Evolutionary conservation across 2,888 invertebrate species (phyloP), one percentile per base, ranked within the genome.

Genomic region (Dynastes grantii): DNA sequence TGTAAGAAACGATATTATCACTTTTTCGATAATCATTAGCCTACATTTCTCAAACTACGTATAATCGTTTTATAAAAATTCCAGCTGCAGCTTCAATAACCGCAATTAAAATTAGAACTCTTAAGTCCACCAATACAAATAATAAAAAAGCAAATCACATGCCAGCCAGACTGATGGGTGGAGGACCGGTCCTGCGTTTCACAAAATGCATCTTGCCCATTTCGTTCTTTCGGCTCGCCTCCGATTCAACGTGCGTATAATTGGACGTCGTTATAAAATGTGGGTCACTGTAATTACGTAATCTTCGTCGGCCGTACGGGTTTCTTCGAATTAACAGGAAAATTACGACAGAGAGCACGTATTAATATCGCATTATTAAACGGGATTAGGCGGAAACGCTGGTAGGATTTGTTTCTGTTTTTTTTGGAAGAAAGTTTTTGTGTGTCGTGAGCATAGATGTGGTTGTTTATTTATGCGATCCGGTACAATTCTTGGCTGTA

Each of bases 251-350:
- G 55, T 32, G 55, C 45, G 32, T 37, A 45, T 71, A 71, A 71
- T 55, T 71, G 71, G 22, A 71, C 55, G 71, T 55, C 71, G 58
- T 53, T 58, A 55, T 32, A 16, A 32, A 71, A 71, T 71, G 71
- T 71, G 53, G 71, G 71, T 71, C 71, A 55, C 9, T 29, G 71
- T 49, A 55, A 71, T 71, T 71, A 71, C 71, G 71, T 55, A 71
- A 55, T 71, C 40, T 53, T 65, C 40, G 8, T n/a, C 55, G 55
- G 16, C 55, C 11, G n/a, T 65, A 65, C 65, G 65, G 65, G 40
- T 65, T 65, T 40, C 65, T 65, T 65, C 37, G 65, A 65, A 37
- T 45, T 65, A 65, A 65, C 40, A 40, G 40, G 65, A 40, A 65
- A 65, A 65, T 65, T 65, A 32, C 40, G 37, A 13, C 37, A 37